These are phyloP conservation scores for Stratiolaelaps scimitus DNA, from an alignment of 1,140 invertebrate species.

Conservation along the genomic window DNA sequence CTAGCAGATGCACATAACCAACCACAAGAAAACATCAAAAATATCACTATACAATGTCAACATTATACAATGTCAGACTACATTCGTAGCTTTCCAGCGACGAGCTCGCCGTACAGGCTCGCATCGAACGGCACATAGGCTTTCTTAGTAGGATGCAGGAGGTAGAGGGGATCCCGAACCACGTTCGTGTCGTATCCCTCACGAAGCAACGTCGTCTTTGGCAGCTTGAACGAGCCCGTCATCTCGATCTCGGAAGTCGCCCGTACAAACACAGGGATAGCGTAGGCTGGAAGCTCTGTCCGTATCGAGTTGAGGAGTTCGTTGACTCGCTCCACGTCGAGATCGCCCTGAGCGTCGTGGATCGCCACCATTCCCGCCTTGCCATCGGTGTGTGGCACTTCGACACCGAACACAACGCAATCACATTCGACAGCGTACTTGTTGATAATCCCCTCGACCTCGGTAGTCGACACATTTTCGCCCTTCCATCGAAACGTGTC, in stretches of 20 bases:
- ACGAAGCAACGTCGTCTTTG: slow-evolving; percentile 74
- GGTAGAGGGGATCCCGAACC: slow-evolving; percentile 65
- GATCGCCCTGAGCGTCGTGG: slow-evolving; percentile 63
- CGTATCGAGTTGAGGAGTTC: slow-evolving; percentile 39
- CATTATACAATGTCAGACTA: no score
- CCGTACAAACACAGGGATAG: slow-evolving; percentile 69
- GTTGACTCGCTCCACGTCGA: slow-evolving; percentile 55
- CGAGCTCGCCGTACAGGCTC: no score
- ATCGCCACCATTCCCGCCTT: slow-evolving; percentile 91
- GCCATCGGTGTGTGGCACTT: slow-evolving; percentile 71
- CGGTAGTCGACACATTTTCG: slow-evolving; percentile 92
- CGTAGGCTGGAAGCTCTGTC: slow-evolving; percentile 63
- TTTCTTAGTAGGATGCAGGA: slow-evolving; percentile 49
- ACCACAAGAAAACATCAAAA: no score
- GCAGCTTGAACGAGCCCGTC: slow-evolving; percentile 84
- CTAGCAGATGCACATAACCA: no score
- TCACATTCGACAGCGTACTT: slow-evolving; percentile 69
- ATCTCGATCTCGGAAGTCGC: slow-evolving; percentile 65
- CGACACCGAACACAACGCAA: slow-evolving; percentile 80
- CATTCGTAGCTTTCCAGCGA: no score
- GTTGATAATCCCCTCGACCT: slow-evolving; percentile 83
- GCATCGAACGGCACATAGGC: slow-evolving; percentile 52
- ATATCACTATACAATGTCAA: no score
- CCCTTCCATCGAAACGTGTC: slow-evolving; percentile 72
- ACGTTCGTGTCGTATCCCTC: slow-evolving; percentile 69